phyloP scores from a whole-genome alignment of 2,797 vertebrate species.

The Cheirogaleus major region DNA sequence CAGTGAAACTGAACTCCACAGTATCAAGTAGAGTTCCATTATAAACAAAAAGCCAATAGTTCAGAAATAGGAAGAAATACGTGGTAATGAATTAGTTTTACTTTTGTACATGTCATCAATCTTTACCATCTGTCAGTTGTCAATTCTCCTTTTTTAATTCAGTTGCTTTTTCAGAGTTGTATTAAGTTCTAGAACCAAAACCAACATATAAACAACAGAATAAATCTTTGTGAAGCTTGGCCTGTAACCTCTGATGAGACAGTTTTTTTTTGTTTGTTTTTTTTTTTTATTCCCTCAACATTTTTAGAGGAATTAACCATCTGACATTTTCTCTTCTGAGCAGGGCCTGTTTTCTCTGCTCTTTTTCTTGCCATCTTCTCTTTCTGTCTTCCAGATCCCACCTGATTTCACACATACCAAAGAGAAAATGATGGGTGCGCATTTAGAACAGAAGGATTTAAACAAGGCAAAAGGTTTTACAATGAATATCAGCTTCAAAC shows the following conservation, averaged over 20 bases:
- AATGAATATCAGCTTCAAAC: background rate
- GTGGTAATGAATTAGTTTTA: background rate
- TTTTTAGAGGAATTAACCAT: background rate
- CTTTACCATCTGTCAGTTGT: background rate
- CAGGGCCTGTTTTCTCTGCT: background rate
- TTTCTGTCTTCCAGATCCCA: background rate
- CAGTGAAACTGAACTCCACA: background rate
- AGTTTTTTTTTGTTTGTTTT: background rate
- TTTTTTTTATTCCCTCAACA: background rate
- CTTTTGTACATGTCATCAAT: background rate
- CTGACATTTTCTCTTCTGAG: slow-evolving; percentile 32
- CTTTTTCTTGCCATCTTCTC: background rate
- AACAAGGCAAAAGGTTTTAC: background rate
- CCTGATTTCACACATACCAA: background rate
- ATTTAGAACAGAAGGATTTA: background rate
- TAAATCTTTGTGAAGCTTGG: background rate
- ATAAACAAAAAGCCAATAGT: slow-evolving; percentile 17
- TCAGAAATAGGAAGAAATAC: background rate
- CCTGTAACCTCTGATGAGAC: background rate
- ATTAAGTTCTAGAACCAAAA: background rate
- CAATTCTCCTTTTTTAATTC: background rate
- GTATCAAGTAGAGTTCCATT: background rate
- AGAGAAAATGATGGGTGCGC: background rate
- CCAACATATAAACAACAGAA: background rate
- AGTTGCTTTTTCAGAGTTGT: background rate